These are phyloP conservation scores for Eulemur rubriventer DNA, from an alignment of 2,797 vertebrate genomes.

Conservation along the genomic window DNA sequence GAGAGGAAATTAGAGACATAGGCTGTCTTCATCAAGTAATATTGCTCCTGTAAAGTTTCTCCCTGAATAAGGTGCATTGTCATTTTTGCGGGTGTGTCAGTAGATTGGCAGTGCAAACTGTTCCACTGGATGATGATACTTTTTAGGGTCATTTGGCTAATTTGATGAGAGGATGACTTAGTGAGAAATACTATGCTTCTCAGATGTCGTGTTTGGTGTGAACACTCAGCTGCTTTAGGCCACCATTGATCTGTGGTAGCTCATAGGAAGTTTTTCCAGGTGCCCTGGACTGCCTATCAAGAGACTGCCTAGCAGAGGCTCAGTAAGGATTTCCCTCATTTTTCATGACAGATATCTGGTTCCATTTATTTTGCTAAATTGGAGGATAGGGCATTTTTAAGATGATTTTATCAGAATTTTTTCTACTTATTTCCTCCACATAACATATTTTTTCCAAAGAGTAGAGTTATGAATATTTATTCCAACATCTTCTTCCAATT, in stretches of 20 bases:
- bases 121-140: neutral
- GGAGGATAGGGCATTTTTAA: neutral
- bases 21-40: neutral
- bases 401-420: neutral
- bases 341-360: neutral
- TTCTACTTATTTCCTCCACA: neutral
- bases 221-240: neutral
- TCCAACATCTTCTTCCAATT: neutral
- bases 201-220: neutral
- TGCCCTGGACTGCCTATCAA: neutral
- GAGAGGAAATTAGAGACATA: neutral
- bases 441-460: neutral
- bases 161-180: neutral
- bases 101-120: neutral
- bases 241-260: neutral
- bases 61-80: neutral
- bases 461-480: neutral
- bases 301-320: neutral
- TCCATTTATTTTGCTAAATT: neutral
- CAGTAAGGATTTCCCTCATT: neutral
- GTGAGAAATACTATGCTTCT: neutral
- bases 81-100: neutral
- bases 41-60: neutral
- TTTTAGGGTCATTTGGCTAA: neutral
- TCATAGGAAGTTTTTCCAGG: neutral